phyloP scores from a whole-genome alignment of 2,888 invertebrate species.

The Petrophora chlorosata region DNA sequence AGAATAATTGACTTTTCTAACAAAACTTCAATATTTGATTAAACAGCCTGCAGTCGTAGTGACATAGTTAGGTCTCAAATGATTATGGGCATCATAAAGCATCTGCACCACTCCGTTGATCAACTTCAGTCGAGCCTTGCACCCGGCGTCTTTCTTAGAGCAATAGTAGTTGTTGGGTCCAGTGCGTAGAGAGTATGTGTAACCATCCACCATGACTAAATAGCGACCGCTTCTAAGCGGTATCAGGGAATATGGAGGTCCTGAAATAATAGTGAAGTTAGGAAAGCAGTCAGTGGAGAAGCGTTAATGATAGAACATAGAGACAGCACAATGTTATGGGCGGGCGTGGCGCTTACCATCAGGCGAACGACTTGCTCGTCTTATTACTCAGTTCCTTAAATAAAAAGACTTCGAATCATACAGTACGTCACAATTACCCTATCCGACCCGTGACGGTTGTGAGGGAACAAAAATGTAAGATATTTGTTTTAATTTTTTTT shows the following conservation, averaged over 20 bases:
- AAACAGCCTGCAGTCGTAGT: conserved; percentile 17
- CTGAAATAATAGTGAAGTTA: conserved; percentile 7
- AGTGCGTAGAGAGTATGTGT: conserved; percentile 23
- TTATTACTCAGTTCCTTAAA: no score
- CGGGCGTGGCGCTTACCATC: no score
- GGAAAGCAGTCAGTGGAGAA: not conserved
- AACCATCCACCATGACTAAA: conserved; percentile 23
- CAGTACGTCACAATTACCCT: no score
- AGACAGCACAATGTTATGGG: no score
- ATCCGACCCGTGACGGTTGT: no score
- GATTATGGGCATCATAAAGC: conserved; percentile 28
- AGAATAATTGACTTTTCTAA: not conserved
- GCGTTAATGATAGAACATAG: not conserved
- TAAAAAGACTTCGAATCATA: no score
- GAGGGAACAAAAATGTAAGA: no score
- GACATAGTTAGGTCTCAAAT: conserved; percentile 29
- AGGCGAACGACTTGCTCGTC: no score
- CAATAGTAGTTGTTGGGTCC: conserved; percentile 23
- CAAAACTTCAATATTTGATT: conserved; percentile 15
- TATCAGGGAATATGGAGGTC: conserved; percentile 14
- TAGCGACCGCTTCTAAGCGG: conserved; percentile 20
- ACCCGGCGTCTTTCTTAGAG: conserved; percentile 34
- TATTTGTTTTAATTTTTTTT: no score
- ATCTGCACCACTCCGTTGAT: conserved; percentile 15
- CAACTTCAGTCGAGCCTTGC: conserved; percentile 36